Evolutionary conservation across 2,113 vertebrate species (phyloP).

Genomic region (Brachypteracias leptosomus): DNA sequence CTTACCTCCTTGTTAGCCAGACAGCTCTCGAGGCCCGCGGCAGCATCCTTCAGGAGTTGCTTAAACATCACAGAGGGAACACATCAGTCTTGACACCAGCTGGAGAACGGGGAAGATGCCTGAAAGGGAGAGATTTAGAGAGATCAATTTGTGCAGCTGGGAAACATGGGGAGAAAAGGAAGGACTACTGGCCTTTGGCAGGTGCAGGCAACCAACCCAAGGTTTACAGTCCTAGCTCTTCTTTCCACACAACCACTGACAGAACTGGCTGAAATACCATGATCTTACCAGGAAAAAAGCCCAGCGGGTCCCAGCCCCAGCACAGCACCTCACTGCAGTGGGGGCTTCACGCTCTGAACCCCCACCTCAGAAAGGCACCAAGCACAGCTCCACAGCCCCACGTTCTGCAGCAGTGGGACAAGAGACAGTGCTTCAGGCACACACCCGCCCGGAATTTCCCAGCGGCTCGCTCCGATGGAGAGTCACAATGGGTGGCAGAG

Average conservation of each 20-base stretch:
- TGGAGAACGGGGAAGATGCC: background rate
- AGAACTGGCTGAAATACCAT: background rate
- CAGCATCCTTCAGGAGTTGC: constrained; percentile 30
- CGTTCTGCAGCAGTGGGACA: background rate
- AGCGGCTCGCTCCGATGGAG: rapidly evolving
- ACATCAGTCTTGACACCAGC: background rate
- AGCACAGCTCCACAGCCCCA: background rate
- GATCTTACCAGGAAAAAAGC: background rate
- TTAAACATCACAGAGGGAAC: background rate
- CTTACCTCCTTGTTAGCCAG: constrained; percentile 27
- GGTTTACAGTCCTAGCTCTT: background rate
- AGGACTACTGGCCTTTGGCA: too few species aligned
- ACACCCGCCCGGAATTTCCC: rapidly evolving
- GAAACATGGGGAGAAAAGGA: background rate
- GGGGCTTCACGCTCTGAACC: background rate
- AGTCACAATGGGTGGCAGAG: background rate
- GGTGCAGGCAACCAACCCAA: background rate
- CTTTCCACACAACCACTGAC: background rate
- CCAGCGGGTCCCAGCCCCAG: background rate
- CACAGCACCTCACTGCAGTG: background rate
- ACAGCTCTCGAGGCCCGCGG: background rate
- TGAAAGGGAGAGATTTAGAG: background rate
- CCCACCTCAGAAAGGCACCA: background rate
- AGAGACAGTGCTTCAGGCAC: background rate
- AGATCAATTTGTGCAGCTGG: background rate